These are phyloP conservation scores for Branchellion lobata DNA, from an alignment of 2,888 invertebrate genomes.

Conservation along the genomic window DNA sequence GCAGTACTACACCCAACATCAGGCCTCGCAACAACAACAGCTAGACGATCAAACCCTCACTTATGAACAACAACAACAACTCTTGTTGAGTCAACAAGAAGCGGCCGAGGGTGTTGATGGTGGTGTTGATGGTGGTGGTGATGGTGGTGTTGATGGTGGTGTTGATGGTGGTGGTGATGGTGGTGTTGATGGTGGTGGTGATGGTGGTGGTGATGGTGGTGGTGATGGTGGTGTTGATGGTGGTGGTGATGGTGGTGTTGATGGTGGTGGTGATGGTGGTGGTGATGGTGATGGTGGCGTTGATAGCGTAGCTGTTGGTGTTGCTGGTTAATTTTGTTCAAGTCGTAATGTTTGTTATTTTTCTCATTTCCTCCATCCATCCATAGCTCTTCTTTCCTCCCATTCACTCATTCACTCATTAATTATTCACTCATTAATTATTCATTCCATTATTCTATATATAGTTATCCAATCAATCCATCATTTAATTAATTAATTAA, in stretches of 20 bases:
- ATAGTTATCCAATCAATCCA: no score
- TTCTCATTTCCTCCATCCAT: no score
- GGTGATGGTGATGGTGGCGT: slow-evolving; percentile 1
- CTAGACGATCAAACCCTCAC: background rate
- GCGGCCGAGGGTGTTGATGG: background rate
- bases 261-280: background rate
- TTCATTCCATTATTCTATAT: no score
- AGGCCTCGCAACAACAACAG: background rate
- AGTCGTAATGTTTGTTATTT: no score
- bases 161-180: slow-evolving; percentile 14
- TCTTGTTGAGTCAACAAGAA: background rate
- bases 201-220: slow-evolving; percentile 6
- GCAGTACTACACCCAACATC: slow-evolving; percentile 12
- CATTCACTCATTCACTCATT: no score
- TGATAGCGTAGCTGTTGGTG: background rate
- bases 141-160: slow-evolving; percentile 12
- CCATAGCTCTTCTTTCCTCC: no score
- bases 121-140: background rate
- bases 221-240: slow-evolving; percentile 12
- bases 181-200: background rate
- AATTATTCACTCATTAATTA: no score
- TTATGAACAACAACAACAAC: slow-evolving; percentile 15
- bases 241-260: background rate
- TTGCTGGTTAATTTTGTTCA: background rate
- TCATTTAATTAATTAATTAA: no score